Conservation (phyloP, 2,797 vertebrate genomes). For the Notolepis coatsorum region DNA sequence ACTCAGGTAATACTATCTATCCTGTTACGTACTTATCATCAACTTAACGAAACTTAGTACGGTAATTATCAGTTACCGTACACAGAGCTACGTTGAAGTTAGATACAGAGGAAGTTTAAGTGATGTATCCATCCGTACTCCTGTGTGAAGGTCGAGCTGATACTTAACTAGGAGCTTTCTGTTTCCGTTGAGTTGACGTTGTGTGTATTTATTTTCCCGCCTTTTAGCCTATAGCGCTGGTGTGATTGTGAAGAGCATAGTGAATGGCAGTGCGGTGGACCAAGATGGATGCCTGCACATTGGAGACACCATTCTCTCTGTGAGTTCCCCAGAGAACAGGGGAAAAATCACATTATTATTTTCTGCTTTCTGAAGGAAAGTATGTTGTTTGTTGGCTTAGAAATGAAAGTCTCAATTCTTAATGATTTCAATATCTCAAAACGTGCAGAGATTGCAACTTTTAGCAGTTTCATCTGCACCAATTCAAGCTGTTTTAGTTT, state of each 20-base stretch:
- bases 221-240: slow-evolving; percentile 85
- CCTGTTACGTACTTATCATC: no score
- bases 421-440: slow-evolving; percentile 40
- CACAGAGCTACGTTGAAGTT: no score
- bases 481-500: slow-evolving; percentile 24
- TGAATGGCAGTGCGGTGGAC: slow-evolving; percentile 91
- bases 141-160: no score
- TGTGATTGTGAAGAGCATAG: slow-evolving; percentile 93
- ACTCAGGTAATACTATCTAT: slow-evolving; percentile 81
- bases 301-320: slow-evolving; percentile 92
- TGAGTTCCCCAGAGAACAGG: slow-evolving; percentile 84
- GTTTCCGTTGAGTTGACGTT: neutral
- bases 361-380: slow-evolving; percentile 31
- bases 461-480: slow-evolving; percentile 18
- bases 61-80: no score
- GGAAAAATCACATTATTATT: slow-evolving; percentile 26
- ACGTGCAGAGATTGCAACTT: slow-evolving; percentile 47
- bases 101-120: no score
- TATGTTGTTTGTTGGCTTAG: slow-evolving; percentile 14
- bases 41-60: no score
- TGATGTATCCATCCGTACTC: no score
- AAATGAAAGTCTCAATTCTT: slow-evolving; percentile 31
- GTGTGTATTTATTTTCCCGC: slow-evolving; percentile 1
- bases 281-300: slow-evolving; percentile 90
- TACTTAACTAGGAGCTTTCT: no score